A percentile compares a stretch with the other conserved stretches of the same genome.
Evolutionary conservation across 2,888 invertebrate genomes (phyloP).

Genomic region (Agrochola litura): DNA sequence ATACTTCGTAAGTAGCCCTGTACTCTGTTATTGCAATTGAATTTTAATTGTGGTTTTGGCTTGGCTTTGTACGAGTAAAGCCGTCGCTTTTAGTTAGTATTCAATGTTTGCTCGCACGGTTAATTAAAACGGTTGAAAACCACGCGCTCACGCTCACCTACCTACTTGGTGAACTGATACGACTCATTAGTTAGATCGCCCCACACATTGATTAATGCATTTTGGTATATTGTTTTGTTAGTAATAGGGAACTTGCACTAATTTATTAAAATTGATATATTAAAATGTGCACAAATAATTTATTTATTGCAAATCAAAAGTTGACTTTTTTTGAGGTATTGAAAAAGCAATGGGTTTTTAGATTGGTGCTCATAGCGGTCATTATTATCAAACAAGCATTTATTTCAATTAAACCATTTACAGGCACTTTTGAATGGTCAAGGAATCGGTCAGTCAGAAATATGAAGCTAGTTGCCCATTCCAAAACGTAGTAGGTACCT

Average conservation of each 20-base stretch:
- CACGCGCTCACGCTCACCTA: not conserved
- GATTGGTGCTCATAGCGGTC: not conserved
- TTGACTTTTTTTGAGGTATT: not conserved
- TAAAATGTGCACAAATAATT: not conserved
- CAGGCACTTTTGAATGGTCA: no score
- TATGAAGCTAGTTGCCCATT: no score
- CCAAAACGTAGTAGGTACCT: no score
- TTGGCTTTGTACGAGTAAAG: not conserved
- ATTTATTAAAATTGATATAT: not conserved
- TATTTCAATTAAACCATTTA: no score
- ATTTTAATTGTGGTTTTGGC: not conserved
- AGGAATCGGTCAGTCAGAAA: no score
- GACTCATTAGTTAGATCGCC: not conserved
- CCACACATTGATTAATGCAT: not conserved
- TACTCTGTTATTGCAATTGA: not conserved
- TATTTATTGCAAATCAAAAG: not conserved
- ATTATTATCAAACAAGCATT: no score
- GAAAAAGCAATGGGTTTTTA: not conserved
- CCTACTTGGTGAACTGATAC: not conserved
- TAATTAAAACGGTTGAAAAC: not conserved
- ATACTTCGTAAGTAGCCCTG: slow-evolving; percentile 90
- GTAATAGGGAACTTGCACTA: not conserved
- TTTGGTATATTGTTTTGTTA: not conserved
- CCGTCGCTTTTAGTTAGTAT: not conserved
- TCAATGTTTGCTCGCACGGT: not conserved